Evolutionary conservation across 1,140 invertebrate genomes (phyloP).

Genomic region (Eriocheir sinensis): DNA sequence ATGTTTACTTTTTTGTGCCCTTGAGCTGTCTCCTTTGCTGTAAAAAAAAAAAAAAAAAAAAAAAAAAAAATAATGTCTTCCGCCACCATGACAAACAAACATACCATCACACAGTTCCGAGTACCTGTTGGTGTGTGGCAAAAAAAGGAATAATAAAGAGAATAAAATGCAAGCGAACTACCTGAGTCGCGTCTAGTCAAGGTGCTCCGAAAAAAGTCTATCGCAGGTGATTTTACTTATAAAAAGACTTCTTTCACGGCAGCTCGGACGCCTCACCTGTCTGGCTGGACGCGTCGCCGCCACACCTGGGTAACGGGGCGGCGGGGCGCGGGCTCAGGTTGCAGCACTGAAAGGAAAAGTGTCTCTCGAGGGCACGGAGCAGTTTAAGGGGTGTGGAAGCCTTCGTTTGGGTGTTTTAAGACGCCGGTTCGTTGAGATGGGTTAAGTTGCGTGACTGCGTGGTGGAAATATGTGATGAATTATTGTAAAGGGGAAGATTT

Average conservation of each 20-base stretch:
- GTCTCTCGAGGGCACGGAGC: not conserved
- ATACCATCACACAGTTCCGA: not conserved
- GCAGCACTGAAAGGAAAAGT: not conserved
- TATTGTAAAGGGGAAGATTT: too few species aligned
- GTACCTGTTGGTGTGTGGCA: not conserved
- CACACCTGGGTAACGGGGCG: constrained; percentile 18
- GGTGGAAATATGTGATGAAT: too few species aligned
- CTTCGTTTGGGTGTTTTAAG: not conserved
- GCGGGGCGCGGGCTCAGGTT: not conserved
- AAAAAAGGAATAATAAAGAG: not conserved
- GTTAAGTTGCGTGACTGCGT: too few species aligned
- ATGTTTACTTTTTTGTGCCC: too few species aligned
- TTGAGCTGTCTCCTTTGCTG: too few species aligned
- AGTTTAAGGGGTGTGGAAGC: not conserved
- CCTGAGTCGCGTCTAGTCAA: not conserved
- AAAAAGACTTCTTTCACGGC: not conserved
- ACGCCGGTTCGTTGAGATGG: too few species aligned
- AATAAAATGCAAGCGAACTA: not conserved
- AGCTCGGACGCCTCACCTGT: not conserved
- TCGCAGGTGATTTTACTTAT: not conserved
- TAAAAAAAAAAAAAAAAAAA: too few species aligned
- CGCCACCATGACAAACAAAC: too few species aligned
- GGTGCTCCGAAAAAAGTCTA: not conserved
- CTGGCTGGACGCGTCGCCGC: not conserved
- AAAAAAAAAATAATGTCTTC: too few species aligned